Conservation (phyloP, 2,113 vertebrate genomes). For the Geococcyx californianus region DNA sequence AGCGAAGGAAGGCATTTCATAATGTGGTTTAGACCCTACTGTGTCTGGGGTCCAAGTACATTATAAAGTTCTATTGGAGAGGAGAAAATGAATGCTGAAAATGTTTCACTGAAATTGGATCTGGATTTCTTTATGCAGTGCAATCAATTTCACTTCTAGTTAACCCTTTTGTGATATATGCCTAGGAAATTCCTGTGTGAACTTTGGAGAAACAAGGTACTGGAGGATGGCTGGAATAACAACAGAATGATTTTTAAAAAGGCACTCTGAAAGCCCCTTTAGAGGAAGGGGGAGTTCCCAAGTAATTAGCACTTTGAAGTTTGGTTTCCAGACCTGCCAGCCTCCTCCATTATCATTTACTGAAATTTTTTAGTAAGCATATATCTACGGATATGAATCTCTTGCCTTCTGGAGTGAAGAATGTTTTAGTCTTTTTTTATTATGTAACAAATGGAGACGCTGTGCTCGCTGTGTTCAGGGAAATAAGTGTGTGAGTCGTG, state of each 20-base stretch:
- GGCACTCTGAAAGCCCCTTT: background rate
- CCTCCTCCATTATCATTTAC: background rate
- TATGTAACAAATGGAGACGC: background rate
- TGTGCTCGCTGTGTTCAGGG: background rate
- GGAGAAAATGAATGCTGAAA: background rate
- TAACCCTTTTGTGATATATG: background rate
- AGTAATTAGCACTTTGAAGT: background rate
- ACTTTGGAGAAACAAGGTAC: background rate
- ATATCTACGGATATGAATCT: background rate
- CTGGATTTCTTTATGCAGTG: background rate
- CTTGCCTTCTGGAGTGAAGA: background rate
- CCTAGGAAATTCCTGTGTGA: background rate
- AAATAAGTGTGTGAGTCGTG: background rate
- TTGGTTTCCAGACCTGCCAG: background rate
- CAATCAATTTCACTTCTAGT: background rate
- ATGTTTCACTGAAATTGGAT: background rate
- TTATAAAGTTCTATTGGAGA: background rate
- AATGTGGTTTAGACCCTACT: background rate
- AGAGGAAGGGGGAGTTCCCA: background rate
- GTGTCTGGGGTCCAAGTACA: background rate
- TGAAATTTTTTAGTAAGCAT: background rate
- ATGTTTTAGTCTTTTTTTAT: background rate
- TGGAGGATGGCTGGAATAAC: background rate
- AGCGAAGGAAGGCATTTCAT: background rate
- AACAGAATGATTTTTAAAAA: background rate